Evolutionary conservation across 2,888 invertebrate species (phyloP).

Genomic region (Callimorpha dominula): DNA sequence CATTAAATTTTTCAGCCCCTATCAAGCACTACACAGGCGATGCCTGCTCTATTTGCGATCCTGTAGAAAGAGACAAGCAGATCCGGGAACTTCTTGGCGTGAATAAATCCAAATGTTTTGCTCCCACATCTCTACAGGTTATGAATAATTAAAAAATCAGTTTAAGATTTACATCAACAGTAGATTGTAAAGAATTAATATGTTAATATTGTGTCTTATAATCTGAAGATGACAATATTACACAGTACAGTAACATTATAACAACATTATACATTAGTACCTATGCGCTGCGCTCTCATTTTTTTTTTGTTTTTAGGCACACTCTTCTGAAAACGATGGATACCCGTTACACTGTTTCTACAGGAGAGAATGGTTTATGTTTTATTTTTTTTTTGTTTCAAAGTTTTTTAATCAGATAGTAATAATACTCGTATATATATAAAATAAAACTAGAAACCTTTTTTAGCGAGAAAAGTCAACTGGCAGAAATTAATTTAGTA

Average conservation of each 20-base stretch:
- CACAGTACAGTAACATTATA: too few species aligned
- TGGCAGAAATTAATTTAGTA: slow-evolving; percentile 38
- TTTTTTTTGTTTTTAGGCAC: slow-evolving; percentile 40
- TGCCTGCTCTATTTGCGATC: slow-evolving; percentile 66
- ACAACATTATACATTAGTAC: background rate
- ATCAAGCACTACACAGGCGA: slow-evolving; percentile 76
- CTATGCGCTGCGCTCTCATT: background rate
- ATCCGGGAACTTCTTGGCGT: slow-evolving; percentile 73
- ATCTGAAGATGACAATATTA: background rate
- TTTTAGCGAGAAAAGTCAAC: slow-evolving; percentile 47
- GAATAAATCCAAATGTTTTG: slow-evolving; percentile 32
- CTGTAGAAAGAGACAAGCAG: slow-evolving; percentile 72
- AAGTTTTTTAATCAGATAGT: background rate
- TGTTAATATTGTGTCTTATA: background rate
- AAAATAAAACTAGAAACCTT: slow-evolving; percentile 3
- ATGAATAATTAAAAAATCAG: background rate
- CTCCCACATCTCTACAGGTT: slow-evolving; percentile 30
- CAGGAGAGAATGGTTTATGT: slow-evolving; percentile 47
- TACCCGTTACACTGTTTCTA: slow-evolving; percentile 43
- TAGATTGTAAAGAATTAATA: background rate
- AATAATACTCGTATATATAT: slow-evolving; percentile 12
- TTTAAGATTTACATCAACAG: background rate
- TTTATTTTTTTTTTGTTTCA: slow-evolving; percentile 20
- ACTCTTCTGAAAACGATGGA: slow-evolving; percentile 20
- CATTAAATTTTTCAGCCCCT: slow-evolving; percentile 51